Conservation (phyloP, 53 echinoderm and acorn worm species). For the Stichopus horrens region DNA sequence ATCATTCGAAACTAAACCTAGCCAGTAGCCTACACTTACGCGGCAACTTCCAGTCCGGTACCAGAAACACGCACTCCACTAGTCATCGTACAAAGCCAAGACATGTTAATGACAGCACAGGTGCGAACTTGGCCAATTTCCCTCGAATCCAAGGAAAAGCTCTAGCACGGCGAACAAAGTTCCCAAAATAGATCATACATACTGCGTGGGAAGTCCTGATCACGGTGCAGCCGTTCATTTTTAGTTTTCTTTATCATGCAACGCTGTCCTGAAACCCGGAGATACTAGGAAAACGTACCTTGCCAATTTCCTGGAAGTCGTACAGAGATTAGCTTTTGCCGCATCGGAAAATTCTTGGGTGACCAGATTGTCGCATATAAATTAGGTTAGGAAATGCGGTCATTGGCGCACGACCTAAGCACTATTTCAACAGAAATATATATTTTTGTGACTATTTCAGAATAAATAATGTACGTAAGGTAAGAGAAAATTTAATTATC, state of each 20-base stretch:
- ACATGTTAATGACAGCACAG: slow-evolving; percentile 6
- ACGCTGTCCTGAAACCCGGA: slow-evolving; percentile 9
- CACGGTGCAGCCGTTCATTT: not conserved
- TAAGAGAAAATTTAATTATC: no score
- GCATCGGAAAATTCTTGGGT: not conserved
- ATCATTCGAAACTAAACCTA: no score
- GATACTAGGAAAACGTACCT: slow-evolving; percentile 14
- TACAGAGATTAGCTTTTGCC: not conserved
- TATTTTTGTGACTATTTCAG: no score
- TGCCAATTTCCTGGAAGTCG: slow-evolving; percentile 5
- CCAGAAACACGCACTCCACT: not conserved
- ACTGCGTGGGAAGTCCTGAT: slow-evolving; percentile 7
- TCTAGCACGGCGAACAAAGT: slow-evolving; percentile 4
- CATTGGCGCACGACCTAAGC: no score
- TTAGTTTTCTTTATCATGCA: not conserved
- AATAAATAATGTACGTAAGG: no score
- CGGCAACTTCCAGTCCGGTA: not conserved
- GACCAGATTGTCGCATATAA: not conserved
- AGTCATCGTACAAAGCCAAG: not conserved
- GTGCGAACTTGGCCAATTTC: not conserved
- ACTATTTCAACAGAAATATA: no score
- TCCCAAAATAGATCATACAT: slow-evolving; percentile 3
- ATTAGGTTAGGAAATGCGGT: not conserved
- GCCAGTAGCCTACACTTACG: no score
- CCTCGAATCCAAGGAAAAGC: not conserved